A percentile compares a stretch with the other conserved stretches of the same genome.
Conservation (phyloP, 2,888 invertebrate genomes). For the Mythimna ferrago region DNA sequence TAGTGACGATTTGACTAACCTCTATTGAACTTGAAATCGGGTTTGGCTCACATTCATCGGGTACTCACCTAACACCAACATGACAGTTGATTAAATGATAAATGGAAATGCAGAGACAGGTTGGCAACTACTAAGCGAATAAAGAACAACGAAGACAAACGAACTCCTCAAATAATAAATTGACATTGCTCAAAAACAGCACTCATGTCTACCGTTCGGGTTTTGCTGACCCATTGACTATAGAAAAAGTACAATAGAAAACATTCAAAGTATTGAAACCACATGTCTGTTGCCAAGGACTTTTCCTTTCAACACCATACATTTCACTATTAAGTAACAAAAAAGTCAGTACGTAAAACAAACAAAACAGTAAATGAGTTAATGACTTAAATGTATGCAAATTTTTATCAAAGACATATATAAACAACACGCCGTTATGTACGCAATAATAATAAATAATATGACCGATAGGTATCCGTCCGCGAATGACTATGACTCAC, state of each 20-base stretch:
- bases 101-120: neutral
- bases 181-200: constrained; percentile 8
- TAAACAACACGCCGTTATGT: constrained; percentile 59
- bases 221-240: constrained; percentile 31
- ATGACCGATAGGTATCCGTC: constrained; percentile 64
- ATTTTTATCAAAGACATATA: constrained; percentile 39
- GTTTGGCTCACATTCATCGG: neutral
- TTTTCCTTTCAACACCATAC: constrained; percentile 43
- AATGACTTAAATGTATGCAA: constrained; percentile 43
- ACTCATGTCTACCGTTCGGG: constrained; percentile 3
- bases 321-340: constrained; percentile 23
- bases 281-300: constrained; percentile 13
- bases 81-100: neutral
- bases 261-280: constrained; percentile 16
- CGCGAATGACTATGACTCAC: constrained; percentile 62
- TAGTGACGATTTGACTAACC: neutral
- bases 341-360: constrained; percentile 13
- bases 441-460: constrained; percentile 63
- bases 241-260: constrained; percentile 32
- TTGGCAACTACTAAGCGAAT: neutral
- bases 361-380: constrained; percentile 22
- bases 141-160: neutral
- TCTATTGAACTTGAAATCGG: neutral
- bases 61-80: neutral
- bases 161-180: constrained; percentile 16